Conservation (phyloP, 1,140 invertebrate genomes). For the Pseudachorutes palmiensis region DNA sequence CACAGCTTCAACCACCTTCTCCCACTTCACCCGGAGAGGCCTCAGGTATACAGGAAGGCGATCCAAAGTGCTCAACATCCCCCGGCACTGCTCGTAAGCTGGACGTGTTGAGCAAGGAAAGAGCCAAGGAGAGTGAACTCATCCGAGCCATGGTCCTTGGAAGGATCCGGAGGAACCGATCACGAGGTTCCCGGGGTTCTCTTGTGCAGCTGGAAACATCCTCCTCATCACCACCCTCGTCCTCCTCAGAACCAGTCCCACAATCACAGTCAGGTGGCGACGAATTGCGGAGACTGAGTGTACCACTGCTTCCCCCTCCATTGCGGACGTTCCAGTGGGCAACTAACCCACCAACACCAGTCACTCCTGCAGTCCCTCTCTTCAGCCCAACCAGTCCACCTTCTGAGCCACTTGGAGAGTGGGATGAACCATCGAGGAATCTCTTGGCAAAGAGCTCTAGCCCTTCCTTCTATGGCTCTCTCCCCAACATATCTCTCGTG, state of each 20-base stretch:
- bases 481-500: slow-evolving; percentile 31
- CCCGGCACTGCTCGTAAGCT: slow-evolving; percentile 51
- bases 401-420: slow-evolving; percentile 15
- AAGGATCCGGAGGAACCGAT: slow-evolving; percentile 47
- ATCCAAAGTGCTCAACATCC: not conserved
- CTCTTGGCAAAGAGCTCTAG: slow-evolving; percentile 11
- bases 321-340: slow-evolving; percentile 25
- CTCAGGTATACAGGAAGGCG: not conserved
- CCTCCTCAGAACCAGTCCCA: slow-evolving; percentile 15
- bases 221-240: slow-evolving; percentile 19
- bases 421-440: too few species aligned
- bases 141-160: slow-evolving; percentile 70
- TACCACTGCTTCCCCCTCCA: slow-evolving; percentile 29
- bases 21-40: not conserved
- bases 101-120: slow-evolving; percentile 57
- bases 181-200: slow-evolving; percentile 42
- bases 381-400: slow-evolving; percentile 7
- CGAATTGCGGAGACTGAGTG: slow-evolving; percentile 5
- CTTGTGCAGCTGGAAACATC: slow-evolving; percentile 45
- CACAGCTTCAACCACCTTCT: not conserved
- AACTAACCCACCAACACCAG: slow-evolving; percentile 34
- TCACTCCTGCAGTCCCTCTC: slow-evolving; percentile 15
- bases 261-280: not conserved
- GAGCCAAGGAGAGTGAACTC: slow-evolving; percentile 59
- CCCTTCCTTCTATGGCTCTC: slow-evolving; percentile 35